phyloP scores from a whole-genome alignment of 2,113 vertebrate genomes.

The human region GRCh38 chr1:10555001-10555500 shows the following conservation, averaged over 20 bases:
- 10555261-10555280: neutral
- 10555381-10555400: constrained; percentile 50
- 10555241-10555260: neutral
- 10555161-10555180: neutral
- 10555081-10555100: neutral
- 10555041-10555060: neutral
- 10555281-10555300: neutral
- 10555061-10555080: neutral
- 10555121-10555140: fast-evolving
- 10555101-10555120: neutral
- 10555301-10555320: neutral
- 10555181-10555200: neutral
- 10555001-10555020: neutral
- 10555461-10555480: constrained; percentile 85
- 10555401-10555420: constrained; percentile 82
- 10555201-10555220: neutral
- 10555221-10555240: neutral
- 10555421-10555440: constrained; percentile 77
- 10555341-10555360: neutral
- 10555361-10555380: neutral
- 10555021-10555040: neutral
- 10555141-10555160: neutral
- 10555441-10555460: constrained; percentile 82
- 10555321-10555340: neutral
- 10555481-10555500: constrained; percentile 85